These are phyloP conservation scores for Mus musculus DNA, from an alignment of 2,113 vertebrate genomes.

Conservation along the genomic window DNA sequence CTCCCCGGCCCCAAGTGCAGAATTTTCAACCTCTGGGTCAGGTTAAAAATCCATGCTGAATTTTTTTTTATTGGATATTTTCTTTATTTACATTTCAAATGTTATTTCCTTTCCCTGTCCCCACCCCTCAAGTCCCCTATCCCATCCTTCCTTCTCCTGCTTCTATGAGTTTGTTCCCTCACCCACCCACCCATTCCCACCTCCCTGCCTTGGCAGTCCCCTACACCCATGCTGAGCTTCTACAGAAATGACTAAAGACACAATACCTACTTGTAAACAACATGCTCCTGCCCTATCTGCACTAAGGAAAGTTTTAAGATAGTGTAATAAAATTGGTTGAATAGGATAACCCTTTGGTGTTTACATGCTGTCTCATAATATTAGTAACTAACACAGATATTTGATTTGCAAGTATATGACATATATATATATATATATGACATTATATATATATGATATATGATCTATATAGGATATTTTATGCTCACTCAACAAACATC, in stretches of 20 bases:
- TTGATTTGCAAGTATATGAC: background rate
- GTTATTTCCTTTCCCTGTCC: too few species aligned
- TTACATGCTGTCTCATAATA: slow-evolving; percentile 49
- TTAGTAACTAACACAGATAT: slow-evolving; percentile 47
- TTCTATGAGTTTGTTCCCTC: too few species aligned
- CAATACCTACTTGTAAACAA: slow-evolving; percentile 31
- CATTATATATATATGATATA: too few species aligned
- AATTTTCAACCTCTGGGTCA: slow-evolving; percentile 13
- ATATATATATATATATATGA: too few species aligned
- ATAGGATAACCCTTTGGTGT: slow-evolving; percentile 52
- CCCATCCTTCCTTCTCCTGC: too few species aligned
- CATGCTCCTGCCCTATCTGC: slow-evolving; percentile 8
- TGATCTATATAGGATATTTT: too few species aligned
- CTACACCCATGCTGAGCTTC: background rate
- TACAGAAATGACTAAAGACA: slow-evolving; percentile 60
- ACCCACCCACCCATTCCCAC: too few species aligned
- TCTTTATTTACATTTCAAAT: too few species aligned
- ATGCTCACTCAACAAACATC: slow-evolving; percentile 26
- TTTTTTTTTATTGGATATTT: background rate
- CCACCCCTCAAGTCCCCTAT: too few species aligned
- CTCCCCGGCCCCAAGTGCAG: background rate
- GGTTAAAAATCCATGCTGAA: background rate
- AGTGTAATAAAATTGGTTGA: slow-evolving; percentile 31
- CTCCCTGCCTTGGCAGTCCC: too few species aligned
- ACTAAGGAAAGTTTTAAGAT: slow-evolving; percentile 58